Percentiles rank a stretch among this genome's conserved stretches.
Evolutionary conservation across 2,797 vertebrate species (phyloP).

Genomic region (Emydoidea blandingii): DNA sequence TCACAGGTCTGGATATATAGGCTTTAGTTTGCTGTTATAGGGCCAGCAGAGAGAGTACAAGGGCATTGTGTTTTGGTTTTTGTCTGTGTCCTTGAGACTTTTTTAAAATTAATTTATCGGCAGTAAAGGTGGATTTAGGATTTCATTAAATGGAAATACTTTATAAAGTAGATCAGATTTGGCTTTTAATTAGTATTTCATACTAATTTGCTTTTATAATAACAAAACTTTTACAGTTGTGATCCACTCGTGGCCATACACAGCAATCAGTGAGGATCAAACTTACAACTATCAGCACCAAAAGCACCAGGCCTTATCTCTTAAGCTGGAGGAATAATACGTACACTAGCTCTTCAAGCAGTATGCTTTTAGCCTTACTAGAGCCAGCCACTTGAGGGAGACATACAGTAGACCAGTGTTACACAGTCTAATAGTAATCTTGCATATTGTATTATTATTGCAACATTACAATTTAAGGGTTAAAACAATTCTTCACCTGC

Average conservation of each 20-base stretch:
- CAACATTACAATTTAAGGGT: not conserved
- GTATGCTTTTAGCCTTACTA: not conserved
- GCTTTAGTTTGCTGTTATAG: not conserved
- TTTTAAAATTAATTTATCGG: not conserved
- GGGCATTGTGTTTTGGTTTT: fast-evolving
- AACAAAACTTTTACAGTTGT: not conserved
- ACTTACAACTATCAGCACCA: not conserved
- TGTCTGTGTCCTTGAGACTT: not conserved
- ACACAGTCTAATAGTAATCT: not conserved
- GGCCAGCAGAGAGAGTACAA: not conserved
- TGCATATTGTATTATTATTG: not conserved
- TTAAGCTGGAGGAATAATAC: not conserved
- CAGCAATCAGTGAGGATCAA: not conserved
- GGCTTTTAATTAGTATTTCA: not conserved
- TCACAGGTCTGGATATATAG: not conserved
- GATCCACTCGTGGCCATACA: fast-evolving
- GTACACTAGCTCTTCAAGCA: not conserved
- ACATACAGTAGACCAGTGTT: not conserved
- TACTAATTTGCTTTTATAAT: not conserved
- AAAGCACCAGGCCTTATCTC: not conserved
- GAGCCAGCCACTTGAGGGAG: not conserved
- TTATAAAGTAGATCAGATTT: not conserved
- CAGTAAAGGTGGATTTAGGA: not conserved
- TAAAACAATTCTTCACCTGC: not conserved
- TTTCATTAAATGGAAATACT: not conserved